These are phyloP conservation scores for Blastobasis lacticolella DNA, from an alignment of 2,888 invertebrate species.

Conservation along the genomic window DNA sequence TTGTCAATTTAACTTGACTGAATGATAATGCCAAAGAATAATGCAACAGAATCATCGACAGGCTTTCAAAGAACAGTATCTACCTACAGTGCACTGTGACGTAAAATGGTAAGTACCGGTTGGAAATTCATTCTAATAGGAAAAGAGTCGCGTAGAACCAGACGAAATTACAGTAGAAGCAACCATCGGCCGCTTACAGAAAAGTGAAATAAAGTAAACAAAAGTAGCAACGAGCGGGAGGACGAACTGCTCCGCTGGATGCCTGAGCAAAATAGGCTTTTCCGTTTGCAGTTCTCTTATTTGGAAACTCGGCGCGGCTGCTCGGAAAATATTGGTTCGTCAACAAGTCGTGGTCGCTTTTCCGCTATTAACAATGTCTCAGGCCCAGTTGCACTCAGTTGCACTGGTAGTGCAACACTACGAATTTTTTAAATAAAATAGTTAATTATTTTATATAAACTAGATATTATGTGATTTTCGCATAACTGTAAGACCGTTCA, in stretches of 20 bases:
- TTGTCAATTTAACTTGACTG: no score
- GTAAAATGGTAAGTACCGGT: no score
- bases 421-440: no score
- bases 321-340: conserved; percentile 1
- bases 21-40: no score
- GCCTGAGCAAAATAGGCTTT: conserved; percentile 5
- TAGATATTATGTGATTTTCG: no score
- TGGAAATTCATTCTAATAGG: no score
- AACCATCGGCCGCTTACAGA: neutral
- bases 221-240: conserved; percentile 15
- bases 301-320: neutral
- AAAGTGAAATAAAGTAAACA: conserved; percentile 1
- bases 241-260: conserved; percentile 15
- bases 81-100: no score
- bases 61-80: no score
- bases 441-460: no score
- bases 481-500: no score
- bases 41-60: no score
- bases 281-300: conserved; percentile 3
- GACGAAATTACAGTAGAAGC: neutral
- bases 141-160: neutral
- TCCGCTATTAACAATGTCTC: neutral
- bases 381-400: neutral
- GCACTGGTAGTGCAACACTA: no score
- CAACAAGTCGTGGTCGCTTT: neutral